These are phyloP conservation scores for Augochlora pura DNA, from an alignment of 1,140 invertebrate genomes.

Conservation along the genomic window DNA sequence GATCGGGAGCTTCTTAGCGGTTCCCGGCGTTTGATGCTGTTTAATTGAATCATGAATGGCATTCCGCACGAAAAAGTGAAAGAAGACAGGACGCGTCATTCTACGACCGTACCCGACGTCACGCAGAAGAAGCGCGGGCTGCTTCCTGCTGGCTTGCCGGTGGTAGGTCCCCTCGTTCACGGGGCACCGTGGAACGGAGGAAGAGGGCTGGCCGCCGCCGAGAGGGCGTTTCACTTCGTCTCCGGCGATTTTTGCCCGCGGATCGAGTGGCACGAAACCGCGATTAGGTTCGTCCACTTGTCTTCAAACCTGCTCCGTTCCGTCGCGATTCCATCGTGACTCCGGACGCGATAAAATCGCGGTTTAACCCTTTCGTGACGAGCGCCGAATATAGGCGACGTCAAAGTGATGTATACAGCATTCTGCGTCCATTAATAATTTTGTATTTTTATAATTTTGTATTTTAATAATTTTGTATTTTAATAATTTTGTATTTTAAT, in stretches of 20 bases:
- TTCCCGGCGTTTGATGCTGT: not conserved
- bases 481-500: too few species aligned
- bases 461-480: too few species aligned
- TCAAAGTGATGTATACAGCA: too few species aligned
- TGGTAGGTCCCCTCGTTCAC: not conserved
- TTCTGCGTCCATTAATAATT: too few species aligned
- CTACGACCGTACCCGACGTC: not conserved
- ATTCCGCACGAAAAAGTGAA: not conserved
- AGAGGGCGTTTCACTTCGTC: constrained; percentile 29
- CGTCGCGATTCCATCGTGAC: too few species aligned
- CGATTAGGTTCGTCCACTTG: not conserved
- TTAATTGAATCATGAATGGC: constrained; percentile 10
- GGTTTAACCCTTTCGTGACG: too few species aligned
- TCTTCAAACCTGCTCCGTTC: too few species aligned
- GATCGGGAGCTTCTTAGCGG: not conserved
- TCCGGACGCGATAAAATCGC: too few species aligned
- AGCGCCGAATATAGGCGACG: too few species aligned
- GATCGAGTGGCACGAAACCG: constrained; percentile 1
- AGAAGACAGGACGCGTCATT: constrained; percentile 4
- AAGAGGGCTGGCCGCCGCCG: constrained; percentile 29
- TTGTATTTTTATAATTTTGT: too few species aligned
- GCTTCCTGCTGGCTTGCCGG: constrained; percentile 45
- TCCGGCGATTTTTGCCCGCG: not conserved
- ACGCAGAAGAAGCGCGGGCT: constrained; percentile 15
- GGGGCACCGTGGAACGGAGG: constrained; percentile 18